Conservation (phyloP, 1,140 invertebrate genomes). For the Formica exsecta region DNA sequence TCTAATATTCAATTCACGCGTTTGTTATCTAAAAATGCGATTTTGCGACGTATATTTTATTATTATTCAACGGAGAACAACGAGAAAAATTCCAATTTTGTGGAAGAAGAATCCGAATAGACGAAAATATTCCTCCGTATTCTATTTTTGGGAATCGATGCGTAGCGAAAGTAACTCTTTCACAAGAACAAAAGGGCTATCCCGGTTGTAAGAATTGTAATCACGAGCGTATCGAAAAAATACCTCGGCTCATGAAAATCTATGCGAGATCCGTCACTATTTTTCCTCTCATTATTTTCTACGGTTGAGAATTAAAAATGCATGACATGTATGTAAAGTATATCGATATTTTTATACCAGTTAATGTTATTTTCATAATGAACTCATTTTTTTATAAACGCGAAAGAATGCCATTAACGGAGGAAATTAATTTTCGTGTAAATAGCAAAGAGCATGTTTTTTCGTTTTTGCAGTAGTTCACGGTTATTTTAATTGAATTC, state of each 20-base stretch:
- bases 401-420: neutral
- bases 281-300: neutral
- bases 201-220: slow-evolving; percentile 56
- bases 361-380: slow-evolving; percentile 1
- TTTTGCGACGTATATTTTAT: neutral
- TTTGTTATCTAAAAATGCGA: slow-evolving; percentile 16
- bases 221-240: slow-evolving; percentile 35
- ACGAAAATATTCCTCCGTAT: slow-evolving; percentile 22
- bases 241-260: neutral
- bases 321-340: neutral
- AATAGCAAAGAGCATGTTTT: neutral
- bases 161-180: slow-evolving; percentile 45
- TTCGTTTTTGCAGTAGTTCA: slow-evolving; percentile 1
- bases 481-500: slow-evolving; percentile 36
- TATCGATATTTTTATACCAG: neutral
- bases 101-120: neutral
- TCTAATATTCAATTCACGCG: neutral
- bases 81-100: slow-evolving; percentile 15
- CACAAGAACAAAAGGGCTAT: slow-evolving; percentile 60
- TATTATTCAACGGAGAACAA: neutral
- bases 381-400: neutral
- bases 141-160: slow-evolving; percentile 43
- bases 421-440: slow-evolving; percentile 22
- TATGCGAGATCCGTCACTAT: neutral
- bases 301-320: slow-evolving; percentile 11